Evolutionary conservation across 1,140 invertebrate species (phyloP), one percentile per base, ranked within the genome.

Genomic region (Agrilus planipennis): DNA sequence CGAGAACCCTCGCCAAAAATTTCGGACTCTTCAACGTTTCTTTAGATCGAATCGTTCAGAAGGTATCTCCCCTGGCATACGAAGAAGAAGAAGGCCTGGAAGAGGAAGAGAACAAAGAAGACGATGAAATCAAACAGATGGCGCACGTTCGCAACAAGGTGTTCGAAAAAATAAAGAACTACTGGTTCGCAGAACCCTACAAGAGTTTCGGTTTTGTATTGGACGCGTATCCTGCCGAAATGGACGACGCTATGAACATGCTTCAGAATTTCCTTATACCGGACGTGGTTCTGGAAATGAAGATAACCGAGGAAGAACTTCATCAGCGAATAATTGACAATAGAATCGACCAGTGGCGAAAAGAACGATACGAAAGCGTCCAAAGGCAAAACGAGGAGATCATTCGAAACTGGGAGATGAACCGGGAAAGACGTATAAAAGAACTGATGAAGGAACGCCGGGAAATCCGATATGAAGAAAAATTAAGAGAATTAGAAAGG

Each of bases 141-240:
- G 66, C 9, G 32, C 50, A 15, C 46, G 54, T 1, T 49, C 74
- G 11, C 44, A 63, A 3, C 34, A 58, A 0, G 30, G 48, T 19
- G 47, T 71, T 12, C 46, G 65, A 22, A 56, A 58, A 34, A 57
- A 57, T 35, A 46, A 71, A n/a, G 21, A 35, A 34, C 38, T 76
- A 9, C 39, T 73, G 70, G 70, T 67, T 65, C 49, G 40, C 66
- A 29, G 45, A 62, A 29, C 67, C 69, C 3, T 67, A 58, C 51
- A 49, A 45, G 29, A 41, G 35, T n/a, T 54, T 42, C 18, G 71
- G 71, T 15, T 55, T 72, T 47, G 58, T 74, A n/a, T 45, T 77
- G 19, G 68, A 75, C 51, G 68, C 65, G 31, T 76, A 70, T 58
- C 74, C 74, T 10, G 67, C 61, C 46, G 53, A 62, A 21, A 47